Conservation (phyloP, 2,113 vertebrate genomes). For the Edolisoma coerulescens region DNA sequence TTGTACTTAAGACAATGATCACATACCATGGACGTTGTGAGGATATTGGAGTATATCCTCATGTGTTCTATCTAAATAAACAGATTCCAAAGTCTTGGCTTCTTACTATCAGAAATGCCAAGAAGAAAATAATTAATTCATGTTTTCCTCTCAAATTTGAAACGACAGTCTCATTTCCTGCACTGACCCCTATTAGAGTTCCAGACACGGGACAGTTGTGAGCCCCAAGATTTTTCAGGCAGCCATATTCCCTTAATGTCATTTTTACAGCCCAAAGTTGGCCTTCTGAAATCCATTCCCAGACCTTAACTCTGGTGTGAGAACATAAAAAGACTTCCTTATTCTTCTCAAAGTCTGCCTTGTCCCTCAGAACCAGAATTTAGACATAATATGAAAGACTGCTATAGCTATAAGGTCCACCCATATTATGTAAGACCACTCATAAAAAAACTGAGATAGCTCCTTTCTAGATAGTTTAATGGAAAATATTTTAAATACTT, state of each 20-base stretch:
- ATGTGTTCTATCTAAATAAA: not conserved
- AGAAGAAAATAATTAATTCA: not conserved
- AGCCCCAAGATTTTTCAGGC: not conserved
- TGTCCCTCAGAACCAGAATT: not conserved
- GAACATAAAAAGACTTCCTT: not conserved
- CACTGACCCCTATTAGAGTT: not conserved
- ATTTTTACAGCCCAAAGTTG: not conserved
- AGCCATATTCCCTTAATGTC: not conserved
- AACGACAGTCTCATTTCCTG: fast-evolving
- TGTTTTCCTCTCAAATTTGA: not conserved
- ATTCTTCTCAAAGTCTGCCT: not conserved
- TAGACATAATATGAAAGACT: not conserved
- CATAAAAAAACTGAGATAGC: not conserved
- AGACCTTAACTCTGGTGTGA: not conserved
- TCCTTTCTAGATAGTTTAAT: not conserved
- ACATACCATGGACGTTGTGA: fast-evolving
- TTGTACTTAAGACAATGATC: not conserved
- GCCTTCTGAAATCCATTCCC: not conserved
- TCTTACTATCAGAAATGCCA: not conserved
- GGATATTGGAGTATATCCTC: not conserved
- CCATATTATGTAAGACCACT: not conserved
- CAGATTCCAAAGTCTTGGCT: not conserved
- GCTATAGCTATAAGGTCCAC: not conserved
- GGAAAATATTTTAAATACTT: not conserved
- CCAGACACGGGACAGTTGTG: fast-evolving